Percentiles rank a stretch among this genome's conserved stretches.
These are phyloP conservation scores for Grammomys surdaster DNA, from an alignment of 2,113 vertebrate genomes.

Conservation along the genomic window DNA sequence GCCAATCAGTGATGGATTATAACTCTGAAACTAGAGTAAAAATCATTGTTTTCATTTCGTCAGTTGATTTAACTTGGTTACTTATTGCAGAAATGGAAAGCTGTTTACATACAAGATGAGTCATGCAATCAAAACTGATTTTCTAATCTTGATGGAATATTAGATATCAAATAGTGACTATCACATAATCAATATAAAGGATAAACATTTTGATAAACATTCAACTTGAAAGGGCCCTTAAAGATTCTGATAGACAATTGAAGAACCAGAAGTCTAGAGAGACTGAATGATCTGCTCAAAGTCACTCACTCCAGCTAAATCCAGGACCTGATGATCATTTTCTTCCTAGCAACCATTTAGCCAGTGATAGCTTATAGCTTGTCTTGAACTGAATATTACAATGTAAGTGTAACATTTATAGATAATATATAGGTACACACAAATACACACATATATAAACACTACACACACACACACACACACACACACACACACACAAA, in stretches of 20 bases:
- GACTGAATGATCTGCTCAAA: not conserved
- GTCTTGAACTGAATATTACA: conserved; percentile 7
- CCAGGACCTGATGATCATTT: not conserved
- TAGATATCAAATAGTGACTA: conserved; percentile 18
- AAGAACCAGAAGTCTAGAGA: not conserved
- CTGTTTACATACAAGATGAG: not conserved
- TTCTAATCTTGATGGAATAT: not conserved
- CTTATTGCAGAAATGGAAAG: not conserved
- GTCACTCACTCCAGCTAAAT: not conserved
- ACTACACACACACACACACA: not conserved
- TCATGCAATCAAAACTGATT: conserved; percentile 32
- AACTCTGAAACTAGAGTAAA: not conserved
- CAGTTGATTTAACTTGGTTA: not conserved
- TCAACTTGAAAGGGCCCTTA: conserved; percentile 7
- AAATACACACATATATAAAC: not conserved
- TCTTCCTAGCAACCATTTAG: not conserved
- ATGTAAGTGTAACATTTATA: not conserved
- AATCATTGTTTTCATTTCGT: not conserved
- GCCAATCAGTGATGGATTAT: not conserved
- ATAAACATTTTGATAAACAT: conserved; percentile 28
- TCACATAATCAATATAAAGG: not conserved
- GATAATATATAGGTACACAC: too few species aligned
- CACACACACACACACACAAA: not conserved
- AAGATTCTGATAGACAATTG: not conserved
- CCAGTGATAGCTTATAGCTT: not conserved